Conservation (phyloP, 1,140 invertebrate genomes). For the Periplaneta americana region DNA sequence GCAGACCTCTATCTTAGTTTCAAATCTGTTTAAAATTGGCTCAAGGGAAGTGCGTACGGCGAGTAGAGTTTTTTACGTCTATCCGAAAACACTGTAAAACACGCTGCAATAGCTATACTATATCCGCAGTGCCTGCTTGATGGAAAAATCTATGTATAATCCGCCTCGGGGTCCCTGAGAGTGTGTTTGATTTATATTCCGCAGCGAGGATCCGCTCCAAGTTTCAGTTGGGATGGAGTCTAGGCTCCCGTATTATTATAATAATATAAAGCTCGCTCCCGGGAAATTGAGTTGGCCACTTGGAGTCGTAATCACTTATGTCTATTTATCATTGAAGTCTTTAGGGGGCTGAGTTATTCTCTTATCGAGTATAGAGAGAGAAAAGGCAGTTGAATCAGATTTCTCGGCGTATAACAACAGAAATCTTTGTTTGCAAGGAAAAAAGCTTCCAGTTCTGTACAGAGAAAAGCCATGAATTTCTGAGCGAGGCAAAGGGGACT, state of each 20-base stretch:
- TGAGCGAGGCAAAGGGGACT: background rate
- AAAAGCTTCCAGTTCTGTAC: background rate
- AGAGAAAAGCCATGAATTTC: background rate
- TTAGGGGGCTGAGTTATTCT: background rate
- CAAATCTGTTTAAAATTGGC: no score
- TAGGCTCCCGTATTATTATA: background rate
- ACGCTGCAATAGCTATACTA: background rate
- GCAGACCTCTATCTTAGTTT: no score
- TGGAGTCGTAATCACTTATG: slow-evolving; percentile 16
- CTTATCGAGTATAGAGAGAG: background rate
- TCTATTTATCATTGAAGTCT: slow-evolving; percentile 2
- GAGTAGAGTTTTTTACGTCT: no score
- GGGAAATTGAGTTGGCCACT: slow-evolving; percentile 17
- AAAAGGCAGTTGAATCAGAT: background rate
- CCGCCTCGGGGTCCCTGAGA: background rate
- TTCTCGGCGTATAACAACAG: background rate
- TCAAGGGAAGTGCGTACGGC: no score
- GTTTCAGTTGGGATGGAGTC: background rate
- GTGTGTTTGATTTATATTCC: slow-evolving; percentile 13
- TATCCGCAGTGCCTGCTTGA: background rate
- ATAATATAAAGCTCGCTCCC: background rate
- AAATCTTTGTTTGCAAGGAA: background rate
- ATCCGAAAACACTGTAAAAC: no score
- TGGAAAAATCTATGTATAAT: slow-evolving; percentile 16
- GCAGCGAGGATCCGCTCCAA: background rate